Percentiles rank a stretch among this genome's conserved stretches.
phyloP scores from a whole-genome alignment of 2,113 vertebrate species.

The Albula glossodonta region DNA sequence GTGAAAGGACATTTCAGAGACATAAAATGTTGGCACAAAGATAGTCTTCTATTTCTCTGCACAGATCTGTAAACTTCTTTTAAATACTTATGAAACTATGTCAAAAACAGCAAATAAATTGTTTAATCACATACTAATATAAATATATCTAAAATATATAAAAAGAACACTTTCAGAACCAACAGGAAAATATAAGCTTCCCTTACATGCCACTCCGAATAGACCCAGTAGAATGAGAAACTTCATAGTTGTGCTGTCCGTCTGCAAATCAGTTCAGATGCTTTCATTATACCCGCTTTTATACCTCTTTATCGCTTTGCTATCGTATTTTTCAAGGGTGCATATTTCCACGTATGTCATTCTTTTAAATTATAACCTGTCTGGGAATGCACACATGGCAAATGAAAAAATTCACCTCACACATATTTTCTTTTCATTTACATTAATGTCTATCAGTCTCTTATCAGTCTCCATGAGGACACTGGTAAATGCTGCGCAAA shows the following conservation, averaged over 20 bases:
- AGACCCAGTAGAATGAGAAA: constrained; percentile 65
- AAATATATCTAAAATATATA: not conserved
- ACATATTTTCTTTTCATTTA: not conserved
- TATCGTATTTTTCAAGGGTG: not conserved
- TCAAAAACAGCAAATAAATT: not conserved
- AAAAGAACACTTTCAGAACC: not conserved
- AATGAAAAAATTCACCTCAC: not conserved
- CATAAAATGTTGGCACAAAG: too few relatives aligned
- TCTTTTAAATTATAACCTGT: constrained; percentile 45
- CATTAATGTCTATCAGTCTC: not conserved
- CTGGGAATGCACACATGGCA: constrained; percentile 59
- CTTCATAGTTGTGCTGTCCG: constrained; percentile 53
- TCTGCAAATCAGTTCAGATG: constrained; percentile 9
- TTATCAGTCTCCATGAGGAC: not conserved
- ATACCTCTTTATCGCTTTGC: constrained; percentile 24
- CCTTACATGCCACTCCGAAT: constrained; percentile 65
- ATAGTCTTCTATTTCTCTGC: not conserved
- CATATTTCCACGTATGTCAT: constrained; percentile 8
- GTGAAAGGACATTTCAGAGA: too few relatives aligned
- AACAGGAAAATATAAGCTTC: not conserved
- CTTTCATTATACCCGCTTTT: constrained; percentile 17
- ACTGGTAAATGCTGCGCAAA: not conserved
- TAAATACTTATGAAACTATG: not conserved
- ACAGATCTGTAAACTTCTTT: not conserved
- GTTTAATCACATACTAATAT: not conserved